Conservation (phyloP, 2,113 vertebrate species). For the Psephotus haematonotus region DNA sequence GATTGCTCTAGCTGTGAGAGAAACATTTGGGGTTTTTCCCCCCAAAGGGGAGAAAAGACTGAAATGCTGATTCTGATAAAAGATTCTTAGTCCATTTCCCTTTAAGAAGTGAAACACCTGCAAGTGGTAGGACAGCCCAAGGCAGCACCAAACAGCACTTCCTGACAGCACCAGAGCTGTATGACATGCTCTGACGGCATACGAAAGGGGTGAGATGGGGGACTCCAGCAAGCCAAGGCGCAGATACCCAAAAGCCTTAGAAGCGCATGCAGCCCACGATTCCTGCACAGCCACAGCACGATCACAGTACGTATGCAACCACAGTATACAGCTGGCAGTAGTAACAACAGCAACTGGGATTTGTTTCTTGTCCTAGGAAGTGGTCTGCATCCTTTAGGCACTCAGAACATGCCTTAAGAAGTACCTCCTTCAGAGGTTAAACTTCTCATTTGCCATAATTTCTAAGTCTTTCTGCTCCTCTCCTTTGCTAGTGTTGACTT, state of each 20-base stretch:
- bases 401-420: not conserved
- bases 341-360: not conserved
- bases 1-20: not conserved
- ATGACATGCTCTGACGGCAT: accelerated
- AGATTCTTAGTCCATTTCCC: not conserved
- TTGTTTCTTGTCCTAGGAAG: slow-evolving; percentile 2
- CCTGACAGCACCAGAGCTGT: not conserved
- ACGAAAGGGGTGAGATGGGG: not conserved
- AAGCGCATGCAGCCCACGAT: not conserved
- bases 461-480: not conserved
- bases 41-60: not conserved
- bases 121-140: not conserved
- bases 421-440: not conserved
- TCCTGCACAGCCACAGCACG: not conserved
- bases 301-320: not conserved
- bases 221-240: not conserved
- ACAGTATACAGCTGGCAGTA: not conserved
- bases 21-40: not conserved
- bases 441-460: not conserved
- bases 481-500: not conserved
- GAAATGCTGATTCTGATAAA: not conserved
- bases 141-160: not conserved
- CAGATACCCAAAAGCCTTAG: not conserved
- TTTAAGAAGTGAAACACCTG: not conserved
- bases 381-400: slow-evolving; percentile 13